A percentile compares a stretch with the other conserved stretches of the same genome.
Conservation (phyloP, 2,113 vertebrate genomes). For the Scatophagus argus region DNA sequence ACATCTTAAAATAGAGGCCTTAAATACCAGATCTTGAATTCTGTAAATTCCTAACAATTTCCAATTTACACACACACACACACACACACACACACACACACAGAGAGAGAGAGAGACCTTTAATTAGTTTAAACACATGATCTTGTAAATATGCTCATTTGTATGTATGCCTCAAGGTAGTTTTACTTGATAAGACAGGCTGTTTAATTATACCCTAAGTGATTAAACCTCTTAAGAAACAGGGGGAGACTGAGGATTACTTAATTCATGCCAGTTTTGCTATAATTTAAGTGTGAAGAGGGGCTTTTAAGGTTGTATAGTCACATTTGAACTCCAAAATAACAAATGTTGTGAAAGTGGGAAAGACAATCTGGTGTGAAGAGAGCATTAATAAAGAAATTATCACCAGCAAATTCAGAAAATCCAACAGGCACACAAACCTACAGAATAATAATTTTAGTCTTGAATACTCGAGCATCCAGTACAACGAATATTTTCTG, state of each 20-base stretch:
- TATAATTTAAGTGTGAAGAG: background rate
- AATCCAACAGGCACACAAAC: too few relatives aligned
- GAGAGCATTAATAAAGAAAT: too few relatives aligned
- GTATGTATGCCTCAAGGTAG: background rate
- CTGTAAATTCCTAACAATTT: background rate
- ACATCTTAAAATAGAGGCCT: background rate
- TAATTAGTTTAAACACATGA: too few relatives aligned
- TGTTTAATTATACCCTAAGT: background rate
- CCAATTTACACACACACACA: background rate
- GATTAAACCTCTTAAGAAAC: background rate
- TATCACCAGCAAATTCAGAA: too few relatives aligned
- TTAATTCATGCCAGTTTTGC: background rate
- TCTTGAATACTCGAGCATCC: too few relatives aligned
- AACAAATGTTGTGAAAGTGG: too few relatives aligned
- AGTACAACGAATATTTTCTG: background rate
- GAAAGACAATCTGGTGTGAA: too few relatives aligned
- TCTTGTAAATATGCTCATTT: background rate
- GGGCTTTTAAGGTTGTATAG: background rate
- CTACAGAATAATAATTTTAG: too few relatives aligned
- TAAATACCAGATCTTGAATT: background rate
- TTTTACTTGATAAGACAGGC: background rate
- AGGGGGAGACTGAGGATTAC: background rate
- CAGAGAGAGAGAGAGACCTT: too few relatives aligned
- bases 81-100: too few relatives aligned
- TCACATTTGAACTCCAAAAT: too few relatives aligned